A percentile compares a stretch with the other conserved stretches of the same genome.
These are phyloP conservation scores for Aplodontia rufa DNA, from an alignment of 2,113 vertebrate genomes.

Conservation along the genomic window DNA sequence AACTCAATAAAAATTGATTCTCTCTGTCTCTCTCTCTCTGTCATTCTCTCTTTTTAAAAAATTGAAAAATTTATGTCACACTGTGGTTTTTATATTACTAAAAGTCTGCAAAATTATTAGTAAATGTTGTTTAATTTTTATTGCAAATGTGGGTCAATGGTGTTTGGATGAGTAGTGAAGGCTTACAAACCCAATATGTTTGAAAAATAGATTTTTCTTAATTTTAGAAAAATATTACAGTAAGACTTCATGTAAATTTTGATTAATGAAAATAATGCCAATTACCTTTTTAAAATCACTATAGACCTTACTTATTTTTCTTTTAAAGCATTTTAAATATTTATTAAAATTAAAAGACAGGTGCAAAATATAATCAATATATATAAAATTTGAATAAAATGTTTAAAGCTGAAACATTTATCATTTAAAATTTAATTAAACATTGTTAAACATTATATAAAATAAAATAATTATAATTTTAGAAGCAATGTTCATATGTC, in stretches of 20 bases:
- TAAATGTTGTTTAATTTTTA: not conserved
- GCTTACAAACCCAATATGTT: not conserved
- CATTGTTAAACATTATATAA: not conserved
- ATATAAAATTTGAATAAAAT: not conserved
- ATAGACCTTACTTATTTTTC: not conserved
- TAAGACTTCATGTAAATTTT: not conserved
- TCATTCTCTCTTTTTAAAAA: too few species aligned
- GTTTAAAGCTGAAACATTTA: not conserved
- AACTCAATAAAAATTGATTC: too few species aligned
- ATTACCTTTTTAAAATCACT: not conserved
- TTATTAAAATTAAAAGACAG: not conserved
- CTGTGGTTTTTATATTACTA: not conserved
- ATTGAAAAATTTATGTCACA: not conserved
- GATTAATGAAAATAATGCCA: not conserved
- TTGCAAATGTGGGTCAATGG: not conserved
- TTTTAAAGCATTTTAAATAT: not conserved
- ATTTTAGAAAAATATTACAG: not conserved
- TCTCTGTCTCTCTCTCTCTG: too few species aligned
- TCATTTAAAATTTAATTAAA: not conserved
- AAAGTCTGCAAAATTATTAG: not conserved
- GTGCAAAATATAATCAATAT: not conserved
- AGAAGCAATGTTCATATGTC: not conserved
- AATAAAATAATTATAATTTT: not conserved
- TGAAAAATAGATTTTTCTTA: not conserved
- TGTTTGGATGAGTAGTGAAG: not conserved